These are phyloP conservation scores for Caenorhabditis angaria DNA, from an alignment of 2,888 invertebrate genomes.

Conservation along the genomic window DNA sequence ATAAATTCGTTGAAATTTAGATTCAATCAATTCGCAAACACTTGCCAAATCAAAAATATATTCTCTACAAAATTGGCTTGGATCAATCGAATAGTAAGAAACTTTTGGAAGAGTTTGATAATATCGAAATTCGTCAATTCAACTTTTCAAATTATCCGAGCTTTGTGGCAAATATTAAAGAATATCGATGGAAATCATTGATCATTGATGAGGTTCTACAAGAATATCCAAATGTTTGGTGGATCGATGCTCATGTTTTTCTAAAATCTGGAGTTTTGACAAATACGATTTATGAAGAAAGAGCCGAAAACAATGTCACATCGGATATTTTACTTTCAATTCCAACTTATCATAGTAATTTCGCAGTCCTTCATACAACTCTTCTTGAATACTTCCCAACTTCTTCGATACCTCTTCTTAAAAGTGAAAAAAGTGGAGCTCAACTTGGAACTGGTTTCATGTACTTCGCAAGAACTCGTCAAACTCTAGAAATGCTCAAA, in stretches of 20 bases:
- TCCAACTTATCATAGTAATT: conserved; percentile 31
- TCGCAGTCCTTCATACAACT: conserved; percentile 17
- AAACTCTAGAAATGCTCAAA: conserved; percentile 14
- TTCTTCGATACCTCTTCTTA: conserved; percentile 11
- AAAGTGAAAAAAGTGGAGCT: conserved; percentile 10
- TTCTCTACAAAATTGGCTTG: conserved; percentile 20
- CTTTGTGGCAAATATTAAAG: conserved; percentile 21
- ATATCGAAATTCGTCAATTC: conserved; percentile 22
- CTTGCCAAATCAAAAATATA: conserved; percentile 12
- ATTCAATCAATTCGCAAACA: conserved; percentile 14
- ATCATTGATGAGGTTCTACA: conserved; percentile 32
- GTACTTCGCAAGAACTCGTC: conserved; percentile 12
- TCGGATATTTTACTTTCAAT: conserved; percentile 28
- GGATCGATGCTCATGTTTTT: conserved; percentile 35
- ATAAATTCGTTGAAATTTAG: not conserved
- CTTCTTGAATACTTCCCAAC: conserved; percentile 18
- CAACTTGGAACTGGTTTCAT: conserved; percentile 22
- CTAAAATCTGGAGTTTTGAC: conserved; percentile 6
- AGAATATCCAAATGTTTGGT: conserved; percentile 30
- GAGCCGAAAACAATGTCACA: not conserved
- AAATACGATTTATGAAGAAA: not conserved
- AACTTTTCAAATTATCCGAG: conserved; percentile 21
- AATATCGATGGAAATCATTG: conserved; percentile 35
- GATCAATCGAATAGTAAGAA: not conserved
- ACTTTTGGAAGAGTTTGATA: not conserved